A percentile compares a stretch with the other conserved stretches of the same genome.
phyloP scores from a whole-genome alignment of 2,888 invertebrate genomes.

The Drosophila kuntzei region DNA sequence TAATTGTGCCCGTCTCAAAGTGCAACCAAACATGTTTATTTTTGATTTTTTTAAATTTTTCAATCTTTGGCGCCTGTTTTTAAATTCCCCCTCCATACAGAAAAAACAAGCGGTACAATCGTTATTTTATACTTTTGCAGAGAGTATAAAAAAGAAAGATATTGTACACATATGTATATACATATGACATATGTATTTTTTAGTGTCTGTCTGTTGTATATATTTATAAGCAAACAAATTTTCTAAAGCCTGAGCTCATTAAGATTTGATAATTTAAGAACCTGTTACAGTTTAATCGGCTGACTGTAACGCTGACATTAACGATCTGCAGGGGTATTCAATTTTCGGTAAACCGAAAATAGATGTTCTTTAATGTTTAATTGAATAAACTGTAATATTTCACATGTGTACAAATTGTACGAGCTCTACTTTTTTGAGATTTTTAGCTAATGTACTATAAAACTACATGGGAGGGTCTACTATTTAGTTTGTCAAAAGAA shows the following conservation, averaged over 20 bases:
- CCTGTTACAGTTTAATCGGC: neutral
- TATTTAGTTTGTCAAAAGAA: too few species aligned
- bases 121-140: constrained; percentile 12
- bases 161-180: neutral
- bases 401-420: neutral
- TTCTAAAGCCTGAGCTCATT: neutral
- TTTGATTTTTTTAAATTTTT: neutral
- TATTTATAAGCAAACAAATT: neutral
- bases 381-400: constrained; percentile 17
- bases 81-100: neutral
- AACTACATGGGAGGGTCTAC: too few species aligned
- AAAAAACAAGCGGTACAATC: constrained; percentile 5
- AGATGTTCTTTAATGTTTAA: constrained; percentile 9
- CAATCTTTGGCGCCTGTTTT: constrained; percentile 1
- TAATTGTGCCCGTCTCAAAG: neutral
- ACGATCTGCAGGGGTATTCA: constrained; percentile 4
- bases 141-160: neutral
- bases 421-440: neutral
- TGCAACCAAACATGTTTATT: neutral
- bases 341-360: constrained; percentile 12
- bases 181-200: too few species aligned
- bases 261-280: neutral
- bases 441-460: neutral
- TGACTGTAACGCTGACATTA: constrained; percentile 3
- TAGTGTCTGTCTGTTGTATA: neutral